Conservation (phyloP, 1,140 invertebrate species). For the Zaprionus kolodkinae region DNA sequence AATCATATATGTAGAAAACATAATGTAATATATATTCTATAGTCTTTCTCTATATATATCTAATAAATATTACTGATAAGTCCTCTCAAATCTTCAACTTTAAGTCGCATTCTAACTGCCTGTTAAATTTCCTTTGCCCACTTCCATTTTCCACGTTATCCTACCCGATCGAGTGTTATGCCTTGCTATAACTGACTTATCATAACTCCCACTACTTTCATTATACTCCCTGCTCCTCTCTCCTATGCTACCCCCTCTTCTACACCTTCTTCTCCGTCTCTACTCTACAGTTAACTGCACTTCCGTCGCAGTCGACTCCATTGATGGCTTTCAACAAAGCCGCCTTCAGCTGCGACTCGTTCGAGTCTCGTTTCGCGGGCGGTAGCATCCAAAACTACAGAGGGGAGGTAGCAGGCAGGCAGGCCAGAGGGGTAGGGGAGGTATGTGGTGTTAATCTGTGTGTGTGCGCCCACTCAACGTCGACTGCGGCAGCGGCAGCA, state of each 20-base stretch:
- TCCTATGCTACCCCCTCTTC: not conserved
- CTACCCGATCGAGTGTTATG: not conserved
- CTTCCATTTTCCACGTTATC: not conserved
- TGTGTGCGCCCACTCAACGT: constrained; percentile 57
- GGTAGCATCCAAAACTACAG: constrained; percentile 50
- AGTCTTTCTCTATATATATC: not conserved
- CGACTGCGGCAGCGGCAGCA: constrained; percentile 17
- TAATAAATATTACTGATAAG: not conserved
- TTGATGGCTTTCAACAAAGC: constrained; percentile 4
- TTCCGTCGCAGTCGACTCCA: not conserved
- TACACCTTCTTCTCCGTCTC: too few relatives aligned
- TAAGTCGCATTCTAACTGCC: not conserved
- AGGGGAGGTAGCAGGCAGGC: constrained; percentile 14
- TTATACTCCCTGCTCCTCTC: not conserved
- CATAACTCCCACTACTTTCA: not conserved
- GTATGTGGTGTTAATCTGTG: constrained; percentile 73
- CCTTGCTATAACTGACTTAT: constrained; percentile 4
- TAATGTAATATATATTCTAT: too few relatives aligned
- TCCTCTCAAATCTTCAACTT: not conserved
- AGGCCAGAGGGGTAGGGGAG: too few relatives aligned
- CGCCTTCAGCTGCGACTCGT: not conserved
- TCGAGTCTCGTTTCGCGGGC: not conserved
- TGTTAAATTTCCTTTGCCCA: not conserved
- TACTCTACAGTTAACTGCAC: constrained; percentile 10
- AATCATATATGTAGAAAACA: too few relatives aligned